These are phyloP conservation scores for Betta splendens DNA, from an alignment of 2,797 vertebrate species.

Conservation along the genomic window DNA sequence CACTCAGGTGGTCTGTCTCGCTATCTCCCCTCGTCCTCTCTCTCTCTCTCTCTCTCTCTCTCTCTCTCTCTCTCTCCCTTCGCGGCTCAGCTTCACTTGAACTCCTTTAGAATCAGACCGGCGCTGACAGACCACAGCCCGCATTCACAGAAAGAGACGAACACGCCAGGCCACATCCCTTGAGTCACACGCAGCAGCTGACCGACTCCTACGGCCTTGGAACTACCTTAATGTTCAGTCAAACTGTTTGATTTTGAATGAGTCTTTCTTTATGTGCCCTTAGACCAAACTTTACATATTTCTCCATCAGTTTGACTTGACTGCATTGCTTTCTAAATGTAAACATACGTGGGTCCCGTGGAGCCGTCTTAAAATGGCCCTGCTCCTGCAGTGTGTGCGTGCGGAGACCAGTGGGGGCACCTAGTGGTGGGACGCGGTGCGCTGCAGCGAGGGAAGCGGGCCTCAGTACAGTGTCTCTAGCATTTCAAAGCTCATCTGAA, in stretches of 20 bases:
- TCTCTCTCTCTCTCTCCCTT: conserved; percentile 16
- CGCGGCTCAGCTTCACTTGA: conserved; percentile 28
- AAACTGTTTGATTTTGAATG: too few relatives aligned
- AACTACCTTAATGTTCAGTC: background rate
- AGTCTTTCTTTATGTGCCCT: too few relatives aligned
- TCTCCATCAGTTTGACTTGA: too few relatives aligned
- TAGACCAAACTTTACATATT: too few relatives aligned
- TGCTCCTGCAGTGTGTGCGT: conserved; percentile 9
- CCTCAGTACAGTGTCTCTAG: background rate
- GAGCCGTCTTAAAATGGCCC: background rate
- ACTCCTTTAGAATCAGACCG: conserved; percentile 28
- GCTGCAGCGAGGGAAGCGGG: conserved; percentile 17
- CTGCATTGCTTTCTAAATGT: too few relatives aligned
- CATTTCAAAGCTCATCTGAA: too few relatives aligned
- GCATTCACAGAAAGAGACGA: conserved; percentile 33
- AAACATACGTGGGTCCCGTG: background rate
- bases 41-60: conserved; percentile 55
- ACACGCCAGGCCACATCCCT: conserved; percentile 41
- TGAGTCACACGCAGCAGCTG: conserved; percentile 18
- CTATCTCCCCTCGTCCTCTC: too few relatives aligned
- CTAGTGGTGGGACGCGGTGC: conserved; percentile 69
- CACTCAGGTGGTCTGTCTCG: conserved; percentile 84
- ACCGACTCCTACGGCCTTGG: conserved; percentile 7
- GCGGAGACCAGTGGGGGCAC: conserved; percentile 68
- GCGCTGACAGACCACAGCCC: conserved; percentile 56